phyloP scores from a whole-genome alignment of 1,140 invertebrate genomes.

The Ceratoteleas bidentatus region DNA sequence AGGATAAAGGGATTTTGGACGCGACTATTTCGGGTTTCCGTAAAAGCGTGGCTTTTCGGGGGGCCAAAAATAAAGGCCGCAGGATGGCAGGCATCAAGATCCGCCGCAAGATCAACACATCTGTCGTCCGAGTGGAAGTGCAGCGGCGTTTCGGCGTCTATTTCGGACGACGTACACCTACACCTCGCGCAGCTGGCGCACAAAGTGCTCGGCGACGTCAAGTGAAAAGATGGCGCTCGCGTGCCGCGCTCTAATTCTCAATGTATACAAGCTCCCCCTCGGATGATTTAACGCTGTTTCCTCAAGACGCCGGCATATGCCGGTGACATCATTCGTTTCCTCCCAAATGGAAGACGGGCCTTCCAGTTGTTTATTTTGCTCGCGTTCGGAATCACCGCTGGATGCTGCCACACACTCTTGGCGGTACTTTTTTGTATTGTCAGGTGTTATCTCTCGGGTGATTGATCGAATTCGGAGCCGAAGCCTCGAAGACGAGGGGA shows the following conservation, averaged over 20 bases:
- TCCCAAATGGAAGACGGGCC: constrained; percentile 31
- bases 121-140: constrained; percentile 68
- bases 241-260: constrained; percentile 54
- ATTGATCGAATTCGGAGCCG: too few relatives aligned
- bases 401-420: constrained; percentile 7
- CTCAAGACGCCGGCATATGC: constrained; percentile 43
- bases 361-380: constrained; percentile 43
- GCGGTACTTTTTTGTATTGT: neutral
- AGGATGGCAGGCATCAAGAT: constrained; percentile 44
- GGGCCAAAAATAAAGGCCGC: constrained; percentile 36
- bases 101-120: constrained; percentile 70
- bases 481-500: too few relatives aligned
- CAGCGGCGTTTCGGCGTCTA: constrained; percentile 40
- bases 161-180: constrained; percentile 52
- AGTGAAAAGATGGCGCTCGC: constrained; percentile 59
- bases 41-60: constrained; percentile 16
- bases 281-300: constrained; percentile 55
- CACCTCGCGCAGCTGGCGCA: constrained; percentile 62
- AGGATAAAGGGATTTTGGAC: too few relatives aligned
- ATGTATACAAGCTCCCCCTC: constrained; percentile 41
- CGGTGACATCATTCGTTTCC: constrained; percentile 53
- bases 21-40: constrained; percentile 15
- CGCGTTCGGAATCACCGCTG: constrained; percentile 15
- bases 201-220: constrained; percentile 55
- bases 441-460: too few relatives aligned